phyloP scores from a whole-genome alignment of 2,888 invertebrate species.

The Lasioglossum leucozonium region DNA sequence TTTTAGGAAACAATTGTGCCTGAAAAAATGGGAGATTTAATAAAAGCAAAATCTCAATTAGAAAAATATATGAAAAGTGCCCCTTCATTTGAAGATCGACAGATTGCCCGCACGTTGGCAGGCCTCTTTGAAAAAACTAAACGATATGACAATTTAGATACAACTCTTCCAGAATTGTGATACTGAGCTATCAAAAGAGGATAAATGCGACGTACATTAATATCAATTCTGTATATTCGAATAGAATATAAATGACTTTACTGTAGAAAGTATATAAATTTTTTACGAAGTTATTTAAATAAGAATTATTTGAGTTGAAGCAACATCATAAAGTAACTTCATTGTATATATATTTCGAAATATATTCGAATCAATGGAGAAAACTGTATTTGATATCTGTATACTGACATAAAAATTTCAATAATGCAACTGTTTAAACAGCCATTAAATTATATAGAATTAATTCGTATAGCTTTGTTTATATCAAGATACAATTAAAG shows the following conservation, averaged over 20 bases:
- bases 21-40: slow-evolving; percentile 80
- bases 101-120: slow-evolving; percentile 74
- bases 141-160: slow-evolving; percentile 67
- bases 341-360: not conserved
- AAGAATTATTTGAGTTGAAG: not conserved
- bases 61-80: slow-evolving; percentile 73
- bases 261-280: not conserved
- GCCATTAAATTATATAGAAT: too few species aligned
- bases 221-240: slow-evolving; percentile 4
- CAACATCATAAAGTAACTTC: not conserved
- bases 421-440: too few species aligned
- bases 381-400: not conserved
- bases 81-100: slow-evolving; percentile 71
- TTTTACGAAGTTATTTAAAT: slow-evolving; percentile 8
- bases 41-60: slow-evolving; percentile 77
- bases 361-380: not conserved
- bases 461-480: too few species aligned
- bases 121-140: slow-evolving; percentile 75
- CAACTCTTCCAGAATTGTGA: slow-evolving; percentile 22
- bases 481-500: too few species aligned
- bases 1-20: slow-evolving; percentile 80
- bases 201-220: slow-evolving; percentile 10
- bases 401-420: too few species aligned
- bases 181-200: slow-evolving; percentile 8
- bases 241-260: slow-evolving; percentile 13